A percentile compares a stretch with the other conserved stretches of the same genome.
Conservation (phyloP, 2,113 vertebrate species). For the Periophthalmus modestus region DNA sequence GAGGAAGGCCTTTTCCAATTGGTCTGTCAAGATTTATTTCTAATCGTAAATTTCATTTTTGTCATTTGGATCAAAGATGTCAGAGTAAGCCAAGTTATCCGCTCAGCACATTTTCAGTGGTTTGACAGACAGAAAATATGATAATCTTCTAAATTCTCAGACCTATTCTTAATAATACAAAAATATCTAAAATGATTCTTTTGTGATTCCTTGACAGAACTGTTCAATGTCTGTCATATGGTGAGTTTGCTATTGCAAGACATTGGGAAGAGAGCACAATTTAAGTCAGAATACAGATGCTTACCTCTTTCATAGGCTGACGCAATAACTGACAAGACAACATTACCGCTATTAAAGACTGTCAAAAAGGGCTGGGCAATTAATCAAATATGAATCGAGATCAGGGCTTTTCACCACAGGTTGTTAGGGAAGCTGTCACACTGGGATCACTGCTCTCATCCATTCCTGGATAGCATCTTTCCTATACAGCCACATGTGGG, state of each 20-base stretch:
- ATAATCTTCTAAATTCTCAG: not conserved
- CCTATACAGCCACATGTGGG: too few relatives aligned
- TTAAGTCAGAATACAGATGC: not conserved
- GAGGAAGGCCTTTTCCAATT: constrained; percentile 19
- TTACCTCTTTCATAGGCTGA: not conserved
- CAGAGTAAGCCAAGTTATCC: constrained; percentile 34
- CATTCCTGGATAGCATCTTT: too few relatives aligned
- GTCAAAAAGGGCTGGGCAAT: not conserved
- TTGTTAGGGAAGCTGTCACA: too few relatives aligned
- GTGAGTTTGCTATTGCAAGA: not conserved
- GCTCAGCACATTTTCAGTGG: constrained; percentile 2
- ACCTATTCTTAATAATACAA: not conserved
- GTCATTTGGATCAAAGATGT: constrained; percentile 56
- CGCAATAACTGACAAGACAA: not conserved
- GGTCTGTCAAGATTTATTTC: constrained; percentile 26
- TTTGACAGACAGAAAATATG: constrained; percentile 19
- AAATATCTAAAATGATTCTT: not conserved
- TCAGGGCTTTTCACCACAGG: too few relatives aligned
- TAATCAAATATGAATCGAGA: too few relatives aligned
- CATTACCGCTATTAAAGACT: not conserved
- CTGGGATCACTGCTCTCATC: too few relatives aligned
- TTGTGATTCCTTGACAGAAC: not conserved
- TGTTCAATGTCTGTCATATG: not conserved
- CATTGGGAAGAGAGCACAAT: not conserved
- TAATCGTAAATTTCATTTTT: constrained; percentile 41